Evolutionary conservation across 2,888 invertebrate genomes (phyloP).

Genomic region (Eupithecia tripunctaria): DNA sequence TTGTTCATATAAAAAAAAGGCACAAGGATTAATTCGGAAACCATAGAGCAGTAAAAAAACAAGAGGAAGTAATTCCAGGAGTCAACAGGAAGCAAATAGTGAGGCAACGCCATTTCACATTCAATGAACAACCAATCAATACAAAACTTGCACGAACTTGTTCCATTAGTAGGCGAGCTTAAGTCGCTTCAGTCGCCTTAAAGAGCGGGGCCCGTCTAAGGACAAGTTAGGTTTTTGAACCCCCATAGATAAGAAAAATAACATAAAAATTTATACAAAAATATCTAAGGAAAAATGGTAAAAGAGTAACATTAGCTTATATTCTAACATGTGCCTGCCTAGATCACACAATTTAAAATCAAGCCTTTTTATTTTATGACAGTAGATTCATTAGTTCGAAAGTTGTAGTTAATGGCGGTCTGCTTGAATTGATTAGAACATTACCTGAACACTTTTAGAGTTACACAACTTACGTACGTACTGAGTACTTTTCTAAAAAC

Average conservation of each 20-base stretch:
- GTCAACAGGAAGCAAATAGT: slow-evolving; percentile 33
- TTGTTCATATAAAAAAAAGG: neutral
- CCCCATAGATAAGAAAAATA: too few relatives aligned
- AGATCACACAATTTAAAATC: neutral
- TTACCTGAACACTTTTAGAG: too few relatives aligned
- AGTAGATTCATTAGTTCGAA: too few relatives aligned
- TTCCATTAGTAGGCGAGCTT: slow-evolving; percentile 40
- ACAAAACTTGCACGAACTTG: slow-evolving; percentile 43
- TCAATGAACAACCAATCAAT: slow-evolving; percentile 44
- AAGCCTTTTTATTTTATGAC: too few relatives aligned
- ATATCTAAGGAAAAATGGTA: too few relatives aligned
- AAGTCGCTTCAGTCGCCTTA: slow-evolving; percentile 39
- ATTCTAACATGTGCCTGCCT: too few relatives aligned
- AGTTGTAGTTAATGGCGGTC: too few relatives aligned
- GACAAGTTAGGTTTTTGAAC: slow-evolving; percentile 20
- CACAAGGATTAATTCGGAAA: neutral
- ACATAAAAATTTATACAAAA: too few relatives aligned
- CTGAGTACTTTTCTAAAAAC: too few relatives aligned
- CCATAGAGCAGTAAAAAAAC: slow-evolving; percentile 8
- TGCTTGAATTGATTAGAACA: too few relatives aligned
- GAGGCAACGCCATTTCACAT: slow-evolving; percentile 36
- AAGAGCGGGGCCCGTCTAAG: slow-evolving; percentile 23
- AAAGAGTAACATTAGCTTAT: too few relatives aligned
- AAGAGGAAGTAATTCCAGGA: slow-evolving; percentile 22
- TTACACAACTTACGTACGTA: too few relatives aligned